Evolutionary conservation across 30 jellyfish, hydroid and myxozoan species (phyloP), one percentile per base, ranked within the genome.

Genomic region (Cassiopea xamachana): DNA sequence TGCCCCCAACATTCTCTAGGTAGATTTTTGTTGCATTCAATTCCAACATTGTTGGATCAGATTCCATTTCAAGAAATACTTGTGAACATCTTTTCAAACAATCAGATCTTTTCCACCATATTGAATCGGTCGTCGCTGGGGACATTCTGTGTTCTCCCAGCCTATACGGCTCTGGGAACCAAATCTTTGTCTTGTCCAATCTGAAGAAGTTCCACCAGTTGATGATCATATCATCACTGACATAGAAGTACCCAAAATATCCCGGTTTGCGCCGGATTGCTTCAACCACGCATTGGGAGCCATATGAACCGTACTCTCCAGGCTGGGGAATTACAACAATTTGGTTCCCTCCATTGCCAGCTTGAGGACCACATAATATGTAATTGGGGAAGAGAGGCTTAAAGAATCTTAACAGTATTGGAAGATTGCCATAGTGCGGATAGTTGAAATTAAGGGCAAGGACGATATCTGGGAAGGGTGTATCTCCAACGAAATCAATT

Each of bases 201-300:
- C 50, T 49, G 48, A 72, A 50, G 17, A 90, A 83, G 71, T 77
- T 82, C 97, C 97, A 90, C 97, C 97, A 90, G 81, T 90, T 90
- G 0, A 90, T 88, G 1, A 90, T 83, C 90, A 83, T 78, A 79
- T 90, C 97, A 69, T 90, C 97, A 74, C 83, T 90, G 47, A 83
- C 70, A 62, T 82, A 83, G 18, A 90, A 39, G 87, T 90, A 90
- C 14, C 97, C 97, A 13, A 10, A 27, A 27, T 27, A 27, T 27
- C 39, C 39, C 39, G 39, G 39, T 27, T 27, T 27, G 39, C 39
- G 39, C 39, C 39, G 39, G 39, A 27, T 27, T 27, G 39, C 39
- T 27, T 27, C 39, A 27, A 27, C 39, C 39, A 27, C 39, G 39
- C 39, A 27, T 27, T 27, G 39, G 39, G 39, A 27, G 39, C 39